Evolutionary conservation across 2,888 invertebrate genomes (phyloP), one percentile per base, ranked within the genome.

Genomic region (Drosophila sordidula): DNA sequence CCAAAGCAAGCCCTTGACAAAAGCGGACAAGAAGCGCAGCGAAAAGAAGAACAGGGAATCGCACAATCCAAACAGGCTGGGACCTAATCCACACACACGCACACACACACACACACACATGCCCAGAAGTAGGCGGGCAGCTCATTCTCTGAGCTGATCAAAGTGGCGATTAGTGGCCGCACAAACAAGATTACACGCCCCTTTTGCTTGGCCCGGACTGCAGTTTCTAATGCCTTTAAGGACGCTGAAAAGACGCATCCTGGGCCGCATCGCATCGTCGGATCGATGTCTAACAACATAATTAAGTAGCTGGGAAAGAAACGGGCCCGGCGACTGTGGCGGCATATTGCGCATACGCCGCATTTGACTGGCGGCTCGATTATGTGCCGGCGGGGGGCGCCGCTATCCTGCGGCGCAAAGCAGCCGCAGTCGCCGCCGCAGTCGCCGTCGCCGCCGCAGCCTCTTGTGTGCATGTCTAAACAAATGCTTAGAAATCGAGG

Each of bases 401-500:
- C 56, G 26, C 64, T 34, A 34, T 29, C 74, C 75, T 49, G 82
- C 38, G 25, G 82, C 58, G 81, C 78, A 67, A 25, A 22, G 59
- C 65, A 55, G 50, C 73, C 36, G 29, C 18, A 4, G 8, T 34
- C 36, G 25, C n/a, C 3, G 25, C 29, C 26, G 29, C n/a, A 6
- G 45, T 26, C n/a, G 39, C 25, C 6, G 26, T 18, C 18, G 18
- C 18, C 18, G 18, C 26, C 36, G 36, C 16, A 42, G 46, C 18
- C 56, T 51, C 29, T 62, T 67, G 56, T 68, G 70, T 78, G 70
- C 70, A 78, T 84, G 84, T 82, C 85, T 76, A 85, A 83, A 82
- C 85, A 83, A 83, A 82, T 83, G 85, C 83, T 80, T 80, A 84
- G 80, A 74, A 82, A 85, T 85, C 72, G 75, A 79, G 83, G 77